Base-by-base conservation (phyloP, 1,140 invertebrate species). In the Ruditapes philippinarum region DNA sequence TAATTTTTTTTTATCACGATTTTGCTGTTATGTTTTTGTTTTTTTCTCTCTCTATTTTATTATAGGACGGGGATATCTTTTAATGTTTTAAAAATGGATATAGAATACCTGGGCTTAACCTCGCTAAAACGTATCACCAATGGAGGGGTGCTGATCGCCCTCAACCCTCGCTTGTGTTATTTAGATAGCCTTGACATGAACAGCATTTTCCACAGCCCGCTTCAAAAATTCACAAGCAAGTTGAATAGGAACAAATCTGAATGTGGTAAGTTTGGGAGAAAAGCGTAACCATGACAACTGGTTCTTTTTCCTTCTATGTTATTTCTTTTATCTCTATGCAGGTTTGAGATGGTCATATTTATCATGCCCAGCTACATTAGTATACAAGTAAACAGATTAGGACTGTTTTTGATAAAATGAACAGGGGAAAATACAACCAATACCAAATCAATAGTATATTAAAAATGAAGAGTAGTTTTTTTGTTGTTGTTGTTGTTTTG, bases 141-240 rank as follows among this genome's bases (percentile, higher is more conserved):
- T 22, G 99, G 99, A 7, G 97, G 97, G 4, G 97, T 99, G 31
- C 97, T 97, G 12, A 99, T 99, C 86, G 96, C 98, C 90, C 98
- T 99, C 95, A 99, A 99, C 94, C 97, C 97, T 84, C 96, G 98
- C 73, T 96, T 99, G 0, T 99, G 99, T 95, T 99, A 98, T 95
- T 98, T 98, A 0, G 96, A 98, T 51, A 97, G 97, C 38, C 98
- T 99, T 57, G 97, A 98, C 62, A 99, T 98, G 98, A 96, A 96
- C 4, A 97, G 97, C 90, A 97, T 99, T 9, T 97, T 96, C 88
- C 97, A 97, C 92, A 83, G n/a, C 38, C n/a, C 45, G 19, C 38
- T 89, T 31, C 92, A 95, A 81, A 80, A 49, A 22, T n/a, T 81
- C 25, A 40, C 78, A 76, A 96, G 98, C 31, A 96, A 98, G 45